Percentiles rank a stretch among this genome's conserved stretches.
Evolutionary conservation across 2,888 invertebrate species (phyloP).

Genomic region (Sinhomidia bicolor): DNA sequence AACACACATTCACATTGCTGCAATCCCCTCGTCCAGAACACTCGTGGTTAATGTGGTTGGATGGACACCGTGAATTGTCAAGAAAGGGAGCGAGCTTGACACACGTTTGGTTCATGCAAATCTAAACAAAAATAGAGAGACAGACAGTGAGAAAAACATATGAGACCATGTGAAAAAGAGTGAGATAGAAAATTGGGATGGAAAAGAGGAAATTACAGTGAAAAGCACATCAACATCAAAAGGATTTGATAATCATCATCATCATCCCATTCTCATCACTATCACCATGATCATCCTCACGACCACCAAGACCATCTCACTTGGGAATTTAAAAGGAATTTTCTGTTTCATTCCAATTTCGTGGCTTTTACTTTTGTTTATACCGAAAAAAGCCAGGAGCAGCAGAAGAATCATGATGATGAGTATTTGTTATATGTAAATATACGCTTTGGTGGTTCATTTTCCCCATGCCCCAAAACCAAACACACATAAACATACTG

Average conservation of each 20-base stretch:
- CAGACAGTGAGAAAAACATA: background rate
- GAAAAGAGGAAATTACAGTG: constrained; percentile 29
- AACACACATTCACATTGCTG: constrained; percentile 93
- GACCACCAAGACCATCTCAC: constrained; percentile 38
- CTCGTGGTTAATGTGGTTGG: constrained; percentile 92
- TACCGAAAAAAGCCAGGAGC: background rate
- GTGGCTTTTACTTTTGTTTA: constrained; percentile 38
- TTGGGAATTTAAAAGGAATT: constrained; percentile 70
- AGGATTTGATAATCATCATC: constrained; percentile 64
- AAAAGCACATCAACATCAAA: constrained; percentile 59
- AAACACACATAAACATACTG: background rate
- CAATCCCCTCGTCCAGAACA: constrained; percentile 97
- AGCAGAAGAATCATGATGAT: constrained; percentile 1
- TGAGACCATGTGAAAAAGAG: background rate
- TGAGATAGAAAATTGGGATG: background rate
- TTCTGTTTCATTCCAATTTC: constrained; percentile 61
- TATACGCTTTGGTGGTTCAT: background rate
- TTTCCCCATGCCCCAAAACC: constrained; percentile 38
- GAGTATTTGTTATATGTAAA: constrained; percentile 26
- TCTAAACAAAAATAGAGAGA: constrained; percentile 81
- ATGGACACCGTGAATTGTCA: constrained; percentile 94
- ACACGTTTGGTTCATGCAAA: constrained; percentile 97
- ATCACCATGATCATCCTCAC: constrained; percentile 48
- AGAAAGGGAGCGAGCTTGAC: constrained; percentile 91
- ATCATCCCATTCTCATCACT: constrained; percentile 48